Evolutionary conservation across 2,888 invertebrate genomes (phyloP).

Genomic region (Yponomeuta plumbellus): DNA sequence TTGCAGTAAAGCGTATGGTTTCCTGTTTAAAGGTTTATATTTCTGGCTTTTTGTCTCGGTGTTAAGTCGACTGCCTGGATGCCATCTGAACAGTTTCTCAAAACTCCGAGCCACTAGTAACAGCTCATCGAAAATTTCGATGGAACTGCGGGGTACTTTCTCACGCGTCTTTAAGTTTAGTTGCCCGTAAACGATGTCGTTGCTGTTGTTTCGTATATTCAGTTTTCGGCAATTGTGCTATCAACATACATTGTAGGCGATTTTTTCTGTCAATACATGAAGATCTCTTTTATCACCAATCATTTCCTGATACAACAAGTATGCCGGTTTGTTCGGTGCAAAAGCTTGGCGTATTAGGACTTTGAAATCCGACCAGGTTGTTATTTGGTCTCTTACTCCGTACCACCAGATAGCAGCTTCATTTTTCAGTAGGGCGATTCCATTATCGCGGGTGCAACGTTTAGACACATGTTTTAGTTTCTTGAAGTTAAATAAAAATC

Average conservation of each 20-base stretch:
- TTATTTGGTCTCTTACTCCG: conserved; percentile 20
- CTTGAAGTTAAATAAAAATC: no score
- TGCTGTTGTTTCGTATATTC: not conserved
- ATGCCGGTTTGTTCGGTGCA: conserved; percentile 19
- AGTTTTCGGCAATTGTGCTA: conserved; percentile 1
- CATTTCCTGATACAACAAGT: not conserved
- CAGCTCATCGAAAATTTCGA: conserved; percentile 18
- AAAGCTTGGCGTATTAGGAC: conserved; percentile 6
- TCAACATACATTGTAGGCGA: not conserved
- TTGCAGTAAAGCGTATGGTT: conserved; percentile 37
- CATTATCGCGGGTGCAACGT: not conserved
- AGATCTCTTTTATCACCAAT: not conserved
- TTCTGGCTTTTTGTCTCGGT: not conserved
- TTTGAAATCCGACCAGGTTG: conserved; percentile 22
- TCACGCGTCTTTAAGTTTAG: not conserved
- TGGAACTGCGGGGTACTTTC: conserved; percentile 14
- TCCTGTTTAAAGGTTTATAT: conserved; percentile 35
- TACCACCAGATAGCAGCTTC: conserved; percentile 26
- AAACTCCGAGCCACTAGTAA: not conserved
- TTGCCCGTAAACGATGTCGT: conserved; percentile 3
- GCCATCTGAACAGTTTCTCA: conserved; percentile 20
- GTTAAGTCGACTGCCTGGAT: conserved; percentile 8
- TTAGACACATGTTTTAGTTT: no score
- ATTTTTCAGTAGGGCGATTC: conserved; percentile 20
- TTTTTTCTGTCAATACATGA: not conserved